phyloP scores from a whole-genome alignment of 2,113 vertebrate species.

The Ameiurus melas region DNA sequence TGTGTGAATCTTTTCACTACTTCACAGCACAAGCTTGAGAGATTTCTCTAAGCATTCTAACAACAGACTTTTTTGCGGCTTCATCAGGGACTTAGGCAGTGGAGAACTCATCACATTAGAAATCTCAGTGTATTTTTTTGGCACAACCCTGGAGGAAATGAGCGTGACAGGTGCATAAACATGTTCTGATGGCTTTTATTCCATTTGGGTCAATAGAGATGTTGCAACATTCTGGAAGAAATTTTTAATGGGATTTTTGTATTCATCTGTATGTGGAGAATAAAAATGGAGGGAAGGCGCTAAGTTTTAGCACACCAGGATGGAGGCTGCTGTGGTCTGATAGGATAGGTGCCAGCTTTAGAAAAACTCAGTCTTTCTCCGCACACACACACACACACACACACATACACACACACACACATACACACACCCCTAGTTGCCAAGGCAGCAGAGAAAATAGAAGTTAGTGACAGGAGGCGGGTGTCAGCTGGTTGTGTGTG shows the following conservation, averaged over 20 bases:
- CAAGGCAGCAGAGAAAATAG: conserved; percentile 58
- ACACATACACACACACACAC: conserved; percentile 18
- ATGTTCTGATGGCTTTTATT: conserved; percentile 72
- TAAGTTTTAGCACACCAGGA: conserved; percentile 67
- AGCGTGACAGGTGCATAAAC: conserved; percentile 63
- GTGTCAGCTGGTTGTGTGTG: conserved; percentile 41
- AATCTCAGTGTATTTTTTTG: conserved; percentile 67
- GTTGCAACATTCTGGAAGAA: conserved; percentile 54
- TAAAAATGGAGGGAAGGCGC: conserved; percentile 42
- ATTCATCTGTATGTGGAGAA: conserved; percentile 52
- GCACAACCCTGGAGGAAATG: conserved; percentile 60
- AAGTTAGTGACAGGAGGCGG: conserved; percentile 56
- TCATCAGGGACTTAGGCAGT: conserved; percentile 34
- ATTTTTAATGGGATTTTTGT: conserved; percentile 61
- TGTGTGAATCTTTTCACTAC: conserved; percentile 23
- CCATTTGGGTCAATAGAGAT: conserved; percentile 65
- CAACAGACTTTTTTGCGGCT: conserved; percentile 23
- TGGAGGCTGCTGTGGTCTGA: conserved; percentile 71
- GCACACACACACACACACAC: conserved; percentile 53
- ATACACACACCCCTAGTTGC: conserved; percentile 60
- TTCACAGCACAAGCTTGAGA: conserved; percentile 45
- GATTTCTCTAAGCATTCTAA: conserved; percentile 48
- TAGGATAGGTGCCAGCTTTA: conserved; percentile 74
- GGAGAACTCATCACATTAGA: conserved; percentile 49
- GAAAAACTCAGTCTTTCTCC: conserved; percentile 40